These are phyloP conservation scores for Tragopan temminckii DNA, from an alignment of 2,797 vertebrate species.

Conservation along the genomic window DNA sequence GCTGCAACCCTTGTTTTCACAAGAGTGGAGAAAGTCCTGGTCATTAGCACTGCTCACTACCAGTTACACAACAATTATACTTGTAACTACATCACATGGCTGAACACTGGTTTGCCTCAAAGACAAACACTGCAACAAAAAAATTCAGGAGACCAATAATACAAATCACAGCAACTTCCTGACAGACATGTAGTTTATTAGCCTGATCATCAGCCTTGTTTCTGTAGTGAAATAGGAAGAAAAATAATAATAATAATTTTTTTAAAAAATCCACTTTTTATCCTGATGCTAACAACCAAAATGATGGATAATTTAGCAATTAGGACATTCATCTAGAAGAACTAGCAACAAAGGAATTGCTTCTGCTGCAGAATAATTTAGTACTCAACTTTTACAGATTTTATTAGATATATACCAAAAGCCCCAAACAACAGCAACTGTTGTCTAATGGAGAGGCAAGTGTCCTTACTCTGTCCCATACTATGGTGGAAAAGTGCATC, in stretches of 20 bases:
- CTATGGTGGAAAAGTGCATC: neutral
- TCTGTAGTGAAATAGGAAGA: neutral
- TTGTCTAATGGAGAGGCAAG: neutral
- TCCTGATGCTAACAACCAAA: neutral
- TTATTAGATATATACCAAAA: neutral
- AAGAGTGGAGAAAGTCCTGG: conserved; percentile 25
- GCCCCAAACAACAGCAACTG: neutral
- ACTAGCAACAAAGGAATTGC: neutral
- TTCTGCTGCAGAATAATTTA: neutral
- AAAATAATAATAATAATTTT: neutral
- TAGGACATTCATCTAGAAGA: neutral
- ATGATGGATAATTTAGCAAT: neutral
- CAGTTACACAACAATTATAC: conserved; percentile 52
- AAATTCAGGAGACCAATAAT: neutral
- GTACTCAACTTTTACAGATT: neutral
- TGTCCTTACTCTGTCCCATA: neutral
- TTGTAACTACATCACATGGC: neutral
- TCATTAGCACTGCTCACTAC: conserved; percentile 50
- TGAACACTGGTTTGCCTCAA: conserved; percentile 16
- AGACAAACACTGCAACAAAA: neutral
- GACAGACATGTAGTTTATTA: neutral
- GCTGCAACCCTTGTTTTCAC: conserved; percentile 52
- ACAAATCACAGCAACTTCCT: neutral
- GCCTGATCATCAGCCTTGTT: neutral
- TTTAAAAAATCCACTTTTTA: neutral